Evolutionary conservation across 2,888 invertebrate species (phyloP).

Genomic region (Ischnura elegans): DNA sequence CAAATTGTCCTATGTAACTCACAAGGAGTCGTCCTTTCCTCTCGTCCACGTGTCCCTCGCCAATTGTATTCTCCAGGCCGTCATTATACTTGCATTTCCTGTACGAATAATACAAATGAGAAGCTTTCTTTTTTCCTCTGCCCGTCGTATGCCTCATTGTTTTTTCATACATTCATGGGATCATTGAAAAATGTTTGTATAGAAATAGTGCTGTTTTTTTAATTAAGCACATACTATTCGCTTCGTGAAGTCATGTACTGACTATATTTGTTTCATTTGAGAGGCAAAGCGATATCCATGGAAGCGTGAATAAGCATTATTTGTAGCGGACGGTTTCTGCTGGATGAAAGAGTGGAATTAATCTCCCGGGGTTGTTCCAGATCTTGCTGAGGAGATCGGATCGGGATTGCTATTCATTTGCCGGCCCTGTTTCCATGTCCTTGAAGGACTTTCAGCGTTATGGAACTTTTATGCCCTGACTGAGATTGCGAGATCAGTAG

Average conservation of each 20-base stretch:
- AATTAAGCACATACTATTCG: too few relatives aligned
- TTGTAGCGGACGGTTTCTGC: neutral
- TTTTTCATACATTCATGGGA: too few relatives aligned
- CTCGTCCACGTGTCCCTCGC: too few relatives aligned
- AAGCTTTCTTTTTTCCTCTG: too few relatives aligned
- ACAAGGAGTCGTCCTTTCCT: too few relatives aligned
- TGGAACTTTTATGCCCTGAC: slow-evolving; percentile 3
- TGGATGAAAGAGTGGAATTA: neutral
- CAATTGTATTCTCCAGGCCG: too few relatives aligned
- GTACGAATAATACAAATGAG: too few relatives aligned
- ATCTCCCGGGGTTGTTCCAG: slow-evolving; percentile 9
- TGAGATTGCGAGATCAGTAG: neutral
- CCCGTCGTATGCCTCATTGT: too few relatives aligned
- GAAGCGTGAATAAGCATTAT: neutral
- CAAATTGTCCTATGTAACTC: too few relatives aligned
- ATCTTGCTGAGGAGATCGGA: neutral
- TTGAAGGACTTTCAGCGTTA: neutral
- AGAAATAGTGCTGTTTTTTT: too few relatives aligned
- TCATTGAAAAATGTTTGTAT: too few relatives aligned
- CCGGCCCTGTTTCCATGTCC: slow-evolving; percentile 12
- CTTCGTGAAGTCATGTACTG: neutral
- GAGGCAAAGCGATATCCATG: neutral
- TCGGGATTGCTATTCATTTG: neutral
- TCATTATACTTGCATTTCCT: too few relatives aligned
- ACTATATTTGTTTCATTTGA: neutral